A percentile compares a stretch with the other conserved stretches of the same genome.
Conservation (phyloP, 35 echinoderm and acorn worm genomes). For the Amphiura filiformis region DNA sequence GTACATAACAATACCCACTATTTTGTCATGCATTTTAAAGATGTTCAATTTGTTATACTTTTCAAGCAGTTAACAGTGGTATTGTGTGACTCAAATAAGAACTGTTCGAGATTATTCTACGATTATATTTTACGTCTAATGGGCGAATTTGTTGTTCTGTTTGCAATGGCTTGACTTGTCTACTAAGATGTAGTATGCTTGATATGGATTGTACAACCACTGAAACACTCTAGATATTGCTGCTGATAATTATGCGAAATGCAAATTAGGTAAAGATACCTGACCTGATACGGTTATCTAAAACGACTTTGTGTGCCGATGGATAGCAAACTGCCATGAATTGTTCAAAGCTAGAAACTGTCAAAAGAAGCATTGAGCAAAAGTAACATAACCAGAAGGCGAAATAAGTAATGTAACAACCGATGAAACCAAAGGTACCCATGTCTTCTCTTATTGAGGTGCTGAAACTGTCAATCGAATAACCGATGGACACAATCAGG, state of each 20-base stretch:
- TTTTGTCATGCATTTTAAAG: too few species aligned
- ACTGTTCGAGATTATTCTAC: too few species aligned
- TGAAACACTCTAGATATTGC: not conserved
- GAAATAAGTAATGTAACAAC: not conserved
- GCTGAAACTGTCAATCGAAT: not conserved
- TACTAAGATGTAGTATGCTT: not conserved
- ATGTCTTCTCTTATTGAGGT: not conserved
- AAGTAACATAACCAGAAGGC: conserved; percentile 2
- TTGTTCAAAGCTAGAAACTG: not conserved
- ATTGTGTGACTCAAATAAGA: too few species aligned
- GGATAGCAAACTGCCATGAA: conserved; percentile 2
- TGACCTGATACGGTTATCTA: not conserved
- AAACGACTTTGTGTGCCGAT: not conserved
- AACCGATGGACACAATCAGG: not conserved
- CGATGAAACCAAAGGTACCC: not conserved
- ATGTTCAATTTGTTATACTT: too few species aligned
- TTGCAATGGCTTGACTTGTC: not conserved
- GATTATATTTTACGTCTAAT: too few species aligned
- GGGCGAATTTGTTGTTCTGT: not conserved
- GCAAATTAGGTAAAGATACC: not conserved
- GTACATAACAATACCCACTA: too few species aligned
- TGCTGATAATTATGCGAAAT: not conserved
- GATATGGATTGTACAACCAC: not conserved
- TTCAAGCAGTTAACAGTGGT: too few species aligned
- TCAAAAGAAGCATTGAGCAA: not conserved